Base-by-base conservation (phyloP, 2,888 invertebrate species). In the Callinectes sapidus region DNA sequence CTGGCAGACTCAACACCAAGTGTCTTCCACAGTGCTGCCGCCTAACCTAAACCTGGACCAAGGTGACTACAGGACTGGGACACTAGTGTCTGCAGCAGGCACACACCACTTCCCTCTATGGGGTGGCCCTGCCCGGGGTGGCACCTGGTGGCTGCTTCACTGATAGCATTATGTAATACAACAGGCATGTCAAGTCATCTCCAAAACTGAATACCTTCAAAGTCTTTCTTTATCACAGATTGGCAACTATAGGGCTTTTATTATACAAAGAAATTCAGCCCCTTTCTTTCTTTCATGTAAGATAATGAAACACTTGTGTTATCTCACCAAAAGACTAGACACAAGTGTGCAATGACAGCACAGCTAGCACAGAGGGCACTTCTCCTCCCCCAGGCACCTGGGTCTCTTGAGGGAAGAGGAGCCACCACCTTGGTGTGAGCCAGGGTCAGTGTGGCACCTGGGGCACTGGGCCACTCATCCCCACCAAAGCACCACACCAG, bases 61-160 rank as follows among this genome's bases (percentile, higher is more conserved):
- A 81, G 35, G 81, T 81, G 81, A 81, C 81, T 81, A 81, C 81
- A 81, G 81, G 81, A 81, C 28, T 28, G 71, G 28, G 71, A 77
- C 28, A 13, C 28, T 77, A 77, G 71, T 77, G 71, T 77, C n/a
- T 77, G 71, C 71, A 77, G 28, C 71, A 77, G 81, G 35, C 81
- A 81, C 81, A 81, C 81, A 81, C 81, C 81, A 81, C 81, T 35
- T 81, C 35, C 81, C 81, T 81, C 81, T 13, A 32, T 81, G 81
- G 81, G 81, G 81, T 81, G 81, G 81, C 81, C 81, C 81, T 81
- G 81, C 81, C 81, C 81, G 81, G 81, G 71, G 81, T 81, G 81
- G 81, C 81, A 81, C 81, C 35, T 81, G 81, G 81, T 81, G 81
- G 81, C 81, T 81, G 81, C 35, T 81, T 81, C 81, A 81, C 81